Evolutionary conservation across 2,888 invertebrate species (phyloP).

Genomic region (Drosophila maculinotata): DNA sequence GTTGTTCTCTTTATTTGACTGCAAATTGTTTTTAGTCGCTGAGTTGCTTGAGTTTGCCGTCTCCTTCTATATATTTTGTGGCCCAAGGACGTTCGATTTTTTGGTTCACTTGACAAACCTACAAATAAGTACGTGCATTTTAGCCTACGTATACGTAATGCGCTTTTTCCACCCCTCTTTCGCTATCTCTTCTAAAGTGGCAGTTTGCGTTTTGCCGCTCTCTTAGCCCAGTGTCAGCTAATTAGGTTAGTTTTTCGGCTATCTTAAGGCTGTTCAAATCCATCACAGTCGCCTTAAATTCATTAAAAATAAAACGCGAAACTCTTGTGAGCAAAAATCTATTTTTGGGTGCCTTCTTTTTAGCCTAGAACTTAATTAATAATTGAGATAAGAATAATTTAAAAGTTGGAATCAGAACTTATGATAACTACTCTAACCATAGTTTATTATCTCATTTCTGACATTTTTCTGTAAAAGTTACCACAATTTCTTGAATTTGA

Average conservation of each 20-base stretch:
- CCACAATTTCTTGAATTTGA: too few species aligned
- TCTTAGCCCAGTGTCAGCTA: constrained; percentile 39
- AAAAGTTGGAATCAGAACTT: too few species aligned
- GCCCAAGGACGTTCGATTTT: constrained; percentile 79
- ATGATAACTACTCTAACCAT: too few species aligned
- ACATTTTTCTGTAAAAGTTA: too few species aligned
- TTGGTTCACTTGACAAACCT: constrained; percentile 53
- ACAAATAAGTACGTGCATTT: constrained; percentile 38
- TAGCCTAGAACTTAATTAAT: too few species aligned
- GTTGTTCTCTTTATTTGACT: constrained; percentile 33
- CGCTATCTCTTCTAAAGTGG: constrained; percentile 36
- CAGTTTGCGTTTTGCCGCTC: constrained; percentile 51
- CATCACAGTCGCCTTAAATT: constrained; percentile 12
- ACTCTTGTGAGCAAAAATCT: neutral
- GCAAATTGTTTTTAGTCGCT: constrained; percentile 29
- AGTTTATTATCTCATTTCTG: too few species aligned
- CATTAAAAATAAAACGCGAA: neutral
- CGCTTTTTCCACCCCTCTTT: neutral
- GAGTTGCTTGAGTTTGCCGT: constrained; percentile 20
- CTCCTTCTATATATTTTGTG: constrained; percentile 32
- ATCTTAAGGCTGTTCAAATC: constrained; percentile 21
- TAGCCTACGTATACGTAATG: constrained; percentile 44
- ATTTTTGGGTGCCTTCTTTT: neutral
- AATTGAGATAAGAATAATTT: too few species aligned
- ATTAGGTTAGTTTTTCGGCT: constrained; percentile 38